phyloP scores from a whole-genome alignment of 2,797 vertebrate genomes.

The Mus minutoides region DNA sequence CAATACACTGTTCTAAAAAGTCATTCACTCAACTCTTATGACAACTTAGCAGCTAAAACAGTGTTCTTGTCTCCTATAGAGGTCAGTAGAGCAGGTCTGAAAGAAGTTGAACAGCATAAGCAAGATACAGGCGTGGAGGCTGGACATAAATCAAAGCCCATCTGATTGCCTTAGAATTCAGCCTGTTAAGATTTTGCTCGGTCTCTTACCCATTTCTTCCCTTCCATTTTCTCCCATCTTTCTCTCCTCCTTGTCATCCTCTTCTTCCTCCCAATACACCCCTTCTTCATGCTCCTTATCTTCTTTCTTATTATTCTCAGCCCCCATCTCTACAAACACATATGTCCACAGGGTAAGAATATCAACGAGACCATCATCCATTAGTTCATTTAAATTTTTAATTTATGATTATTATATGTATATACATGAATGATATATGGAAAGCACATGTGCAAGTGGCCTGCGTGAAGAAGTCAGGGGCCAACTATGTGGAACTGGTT shows the following conservation, averaged over 20 bases:
- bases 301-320: neutral
- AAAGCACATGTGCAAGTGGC: neutral
- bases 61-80: neutral
- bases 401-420: neutral
- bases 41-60: neutral
- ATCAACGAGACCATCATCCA: neutral
- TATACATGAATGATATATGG: neutral
- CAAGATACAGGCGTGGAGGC: neutral
- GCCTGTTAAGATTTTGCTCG: neutral
- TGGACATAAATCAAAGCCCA: neutral
- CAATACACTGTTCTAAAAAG: neutral
- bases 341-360: neutral
- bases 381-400: neutral
- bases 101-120: neutral
- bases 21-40: neutral
- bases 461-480: neutral
- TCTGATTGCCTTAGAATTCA: neutral
- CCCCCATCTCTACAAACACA: neutral
- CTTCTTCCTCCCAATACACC: neutral
- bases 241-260: neutral
- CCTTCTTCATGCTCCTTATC: neutral
- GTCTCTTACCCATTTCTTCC: neutral
- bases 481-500: neutral
- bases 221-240: neutral
- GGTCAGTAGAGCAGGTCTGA: neutral